Conservation (phyloP, 2,888 invertebrate species). For the Chaetoderma sp. region DNA sequence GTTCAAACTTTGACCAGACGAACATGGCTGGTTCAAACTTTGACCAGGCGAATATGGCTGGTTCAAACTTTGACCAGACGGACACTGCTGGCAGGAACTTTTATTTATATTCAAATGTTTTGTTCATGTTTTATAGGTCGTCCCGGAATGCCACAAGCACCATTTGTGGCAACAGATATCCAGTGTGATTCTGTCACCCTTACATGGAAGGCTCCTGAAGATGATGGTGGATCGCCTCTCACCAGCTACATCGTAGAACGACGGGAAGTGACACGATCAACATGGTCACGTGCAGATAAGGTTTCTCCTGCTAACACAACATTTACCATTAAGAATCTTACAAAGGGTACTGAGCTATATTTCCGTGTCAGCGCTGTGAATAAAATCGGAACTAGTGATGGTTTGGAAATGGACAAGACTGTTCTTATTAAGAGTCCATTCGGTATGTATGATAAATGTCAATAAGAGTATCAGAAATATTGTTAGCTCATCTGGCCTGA, state of each 20-base stretch:
- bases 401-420: conserved; percentile 67
- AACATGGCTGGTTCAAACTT: too few relatives aligned
- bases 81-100: too few relatives aligned
- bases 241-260: conserved; percentile 81
- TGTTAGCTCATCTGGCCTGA: too few relatives aligned
- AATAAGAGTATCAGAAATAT: neutral
- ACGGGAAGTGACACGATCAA: conserved; percentile 70
- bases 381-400: conserved; percentile 85
- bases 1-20: too few relatives aligned
- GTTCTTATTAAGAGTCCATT: conserved; percentile 78
- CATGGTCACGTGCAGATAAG: conserved; percentile 59
- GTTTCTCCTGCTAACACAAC: conserved; percentile 68
- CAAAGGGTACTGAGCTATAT: conserved; percentile 84
- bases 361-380: conserved; percentile 90
- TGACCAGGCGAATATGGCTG: too few relatives aligned
- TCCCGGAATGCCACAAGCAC: conserved; percentile 66
- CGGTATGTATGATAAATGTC: conserved; percentile 72
- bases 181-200: conserved; percentile 71
- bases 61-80: too few relatives aligned
- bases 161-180: conserved; percentile 69
- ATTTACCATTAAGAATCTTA: conserved; percentile 76
- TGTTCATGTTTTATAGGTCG: conserved; percentile 52
- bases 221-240: conserved; percentile 71
- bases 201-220: conserved; percentile 71
- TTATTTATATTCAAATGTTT: neutral